Base-by-base conservation (phyloP, 2,888 invertebrate species). In the Pollenia amentaria region DNA sequence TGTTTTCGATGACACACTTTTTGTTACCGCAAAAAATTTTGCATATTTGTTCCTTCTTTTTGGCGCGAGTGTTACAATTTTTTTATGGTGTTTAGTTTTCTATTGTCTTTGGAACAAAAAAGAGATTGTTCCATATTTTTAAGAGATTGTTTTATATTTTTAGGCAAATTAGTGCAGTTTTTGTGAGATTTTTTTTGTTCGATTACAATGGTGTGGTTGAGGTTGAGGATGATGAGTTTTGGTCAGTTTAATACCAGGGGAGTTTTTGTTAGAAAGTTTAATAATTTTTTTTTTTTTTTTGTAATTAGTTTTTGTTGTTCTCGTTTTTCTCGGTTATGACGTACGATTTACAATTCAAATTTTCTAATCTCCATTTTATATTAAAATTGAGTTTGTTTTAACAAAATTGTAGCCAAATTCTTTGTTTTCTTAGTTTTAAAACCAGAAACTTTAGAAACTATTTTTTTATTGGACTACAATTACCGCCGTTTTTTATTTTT, bases 1-100 rank as follows among this genome's bases (percentile, higher is more conserved):
- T 73, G 55, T 64, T 72, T 64, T 12, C 16, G 16, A 21, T 11
- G 75, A 62, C 70, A 72, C 83, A 72, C 64, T 65, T 78, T 84
- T 72, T 77, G 64, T 78, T 72, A 78, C 77, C 78, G 29, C 77
- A 78, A 84, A 84, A 77, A 84, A 62, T 64, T 67, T 69, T 60
- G 65, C 29, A 46, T 60, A 62, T 64, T 81, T 53, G 18, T 46
- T 48, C 16, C 38, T 53, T 51, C 7, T 29, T 29, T 29, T 78
- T 65, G 77, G n/a, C 60, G 6, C 42, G 72, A 78, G 72, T 78
- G 77, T 78, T 73, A 65, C 76, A 83, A 51, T 77, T 78, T 84
- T 84, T 78, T 78, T 78, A 69, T 53, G 69, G 69, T 46, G 14
- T 67, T 76, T 53, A 7, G 44, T 21, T 51, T 53, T 53, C 69